Conservation (phyloP, 2,113 vertebrate genomes). For the Silurus meridionalis region DNA sequence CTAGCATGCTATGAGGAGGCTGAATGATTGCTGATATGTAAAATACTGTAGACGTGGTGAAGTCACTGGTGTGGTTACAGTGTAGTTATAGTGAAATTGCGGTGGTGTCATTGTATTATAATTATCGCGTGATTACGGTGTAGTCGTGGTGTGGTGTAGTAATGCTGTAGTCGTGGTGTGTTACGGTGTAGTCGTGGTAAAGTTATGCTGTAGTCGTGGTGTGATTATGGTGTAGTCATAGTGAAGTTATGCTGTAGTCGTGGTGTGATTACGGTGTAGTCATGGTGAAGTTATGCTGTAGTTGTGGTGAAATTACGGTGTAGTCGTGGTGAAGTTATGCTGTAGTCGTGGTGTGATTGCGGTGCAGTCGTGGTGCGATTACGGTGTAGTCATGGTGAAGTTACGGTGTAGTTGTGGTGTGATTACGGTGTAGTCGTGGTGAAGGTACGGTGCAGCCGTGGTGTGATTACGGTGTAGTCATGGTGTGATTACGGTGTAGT, state of each 20-base stretch:
- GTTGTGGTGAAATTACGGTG: no score
- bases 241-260: not conserved
- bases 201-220: not conserved
- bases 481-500: not conserved
- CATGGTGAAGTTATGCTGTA: not conserved
- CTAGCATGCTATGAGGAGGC: not conserved
- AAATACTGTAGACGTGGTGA: no score
- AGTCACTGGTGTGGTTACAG: not conserved
- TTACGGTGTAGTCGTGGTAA: not conserved
- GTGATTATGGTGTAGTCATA: not conserved
- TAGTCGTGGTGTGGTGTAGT: not conserved
- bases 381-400: no score
- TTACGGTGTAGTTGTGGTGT: not conserved
- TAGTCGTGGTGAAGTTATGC: no score
- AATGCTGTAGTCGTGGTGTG: not conserved
- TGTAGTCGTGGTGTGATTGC: not conserved
- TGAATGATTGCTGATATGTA: not conserved
- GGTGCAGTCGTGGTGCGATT: no score
- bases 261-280: not conserved
- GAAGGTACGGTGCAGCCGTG: not conserved
- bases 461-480: not conserved
- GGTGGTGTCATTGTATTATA: not conserved
- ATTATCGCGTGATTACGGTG: not conserved
- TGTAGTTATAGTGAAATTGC: not conserved
- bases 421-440: not conserved